Conservation (phyloP, 23 tunicate species). For the Corella eumyota region DNA sequence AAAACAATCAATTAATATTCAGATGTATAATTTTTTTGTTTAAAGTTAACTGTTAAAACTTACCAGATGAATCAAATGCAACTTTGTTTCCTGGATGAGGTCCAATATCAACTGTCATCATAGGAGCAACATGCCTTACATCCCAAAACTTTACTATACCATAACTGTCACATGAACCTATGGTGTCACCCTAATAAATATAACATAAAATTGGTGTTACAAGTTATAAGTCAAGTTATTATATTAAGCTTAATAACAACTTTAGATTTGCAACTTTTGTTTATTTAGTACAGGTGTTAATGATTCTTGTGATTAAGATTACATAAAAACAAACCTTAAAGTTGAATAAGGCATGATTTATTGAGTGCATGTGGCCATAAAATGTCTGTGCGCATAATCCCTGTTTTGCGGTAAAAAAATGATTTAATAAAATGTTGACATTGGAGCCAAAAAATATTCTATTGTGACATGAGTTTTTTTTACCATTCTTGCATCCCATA, state of each 20-base stretch:
- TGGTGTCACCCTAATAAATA: conserved; percentile 64
- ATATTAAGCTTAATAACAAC: background rate
- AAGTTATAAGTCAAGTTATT: background rate
- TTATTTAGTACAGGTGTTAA: no score
- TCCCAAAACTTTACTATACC: conserved; percentile 97
- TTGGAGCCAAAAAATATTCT: no score
- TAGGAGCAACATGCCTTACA: conserved; percentile 41
- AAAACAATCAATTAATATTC: no score
- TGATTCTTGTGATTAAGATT: background rate
- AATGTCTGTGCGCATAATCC: conserved; percentile 92
- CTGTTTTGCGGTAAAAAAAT: no score
- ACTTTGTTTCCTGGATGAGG: conserved; percentile 86
- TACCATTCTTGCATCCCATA: conserved; percentile 98
- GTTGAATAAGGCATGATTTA: conserved; percentile 78
- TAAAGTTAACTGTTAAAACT: no score
- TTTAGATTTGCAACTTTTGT: background rate
- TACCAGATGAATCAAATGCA: conserved; percentile 82
- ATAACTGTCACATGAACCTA: conserved; percentile 91
- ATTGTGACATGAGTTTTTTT: no score
- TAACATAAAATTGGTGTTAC: background rate
- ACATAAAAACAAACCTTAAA: conserved; percentile 31
- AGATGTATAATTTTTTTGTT: no score
- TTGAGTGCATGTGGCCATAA: conserved; percentile 87
- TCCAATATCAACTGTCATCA: conserved; percentile 58
- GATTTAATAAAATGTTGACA: no score